phyloP scores from a whole-genome alignment of 2,888 invertebrate species.

The Baronia brevicornis region DNA sequence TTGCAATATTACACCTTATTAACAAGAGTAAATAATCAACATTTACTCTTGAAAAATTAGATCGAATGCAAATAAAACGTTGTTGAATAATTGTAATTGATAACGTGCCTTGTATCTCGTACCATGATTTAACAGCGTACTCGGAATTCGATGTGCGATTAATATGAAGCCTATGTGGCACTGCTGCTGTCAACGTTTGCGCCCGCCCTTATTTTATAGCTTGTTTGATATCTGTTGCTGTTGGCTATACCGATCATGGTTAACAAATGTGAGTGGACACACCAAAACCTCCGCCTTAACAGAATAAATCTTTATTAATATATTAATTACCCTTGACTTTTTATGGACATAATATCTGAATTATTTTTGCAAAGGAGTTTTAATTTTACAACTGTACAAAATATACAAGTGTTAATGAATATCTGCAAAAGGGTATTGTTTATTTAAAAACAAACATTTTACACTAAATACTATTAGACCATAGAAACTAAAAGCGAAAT shows the following conservation, averaged over 20 bases:
- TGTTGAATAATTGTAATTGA: conserved; percentile 57
- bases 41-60: conserved; percentile 12
- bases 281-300: too few relatives aligned
- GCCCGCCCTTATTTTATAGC: conserved; percentile 28
- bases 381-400: conserved; percentile 10
- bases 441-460: too few relatives aligned
- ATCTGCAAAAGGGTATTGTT: too few relatives aligned
- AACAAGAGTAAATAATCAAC: conserved; percentile 10
- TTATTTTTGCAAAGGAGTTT: conserved; percentile 14
- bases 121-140: conserved; percentile 58
- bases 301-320: too few relatives aligned
- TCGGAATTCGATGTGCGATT: conserved; percentile 50
- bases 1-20: conserved; percentile 26
- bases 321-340: too few relatives aligned
- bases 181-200: conserved; percentile 25
- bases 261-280: too few relatives aligned
- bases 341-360: too few relatives aligned
- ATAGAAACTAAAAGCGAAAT: too few relatives aligned
- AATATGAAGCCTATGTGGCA: conserved; percentile 34
- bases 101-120: conserved; percentile 59
- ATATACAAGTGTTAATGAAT: too few relatives aligned
- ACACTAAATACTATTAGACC: too few relatives aligned
- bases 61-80: conserved; percentile 17
- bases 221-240: too few relatives aligned
- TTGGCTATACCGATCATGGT: too few relatives aligned